These are phyloP conservation scores for Lasioglossum marginatum DNA, from an alignment of 2,888 invertebrate species.

Conservation along the genomic window DNA sequence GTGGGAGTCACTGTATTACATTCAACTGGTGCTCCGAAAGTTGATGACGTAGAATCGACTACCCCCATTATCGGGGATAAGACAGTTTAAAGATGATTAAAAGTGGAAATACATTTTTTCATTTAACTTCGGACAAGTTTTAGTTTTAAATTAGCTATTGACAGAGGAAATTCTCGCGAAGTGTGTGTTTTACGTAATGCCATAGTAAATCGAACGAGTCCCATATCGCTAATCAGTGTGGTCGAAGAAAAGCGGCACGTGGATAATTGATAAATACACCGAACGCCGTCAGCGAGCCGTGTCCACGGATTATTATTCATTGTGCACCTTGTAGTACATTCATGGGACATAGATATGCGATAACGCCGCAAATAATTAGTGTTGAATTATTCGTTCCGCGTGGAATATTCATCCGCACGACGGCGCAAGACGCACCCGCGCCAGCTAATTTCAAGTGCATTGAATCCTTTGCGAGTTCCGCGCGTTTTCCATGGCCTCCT, in stretches of 20 bases:
- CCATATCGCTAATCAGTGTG: neutral
- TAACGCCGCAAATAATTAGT: conserved; percentile 62
- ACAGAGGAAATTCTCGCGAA: neutral
- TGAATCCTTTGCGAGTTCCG: conserved; percentile 22
- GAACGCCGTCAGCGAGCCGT: conserved; percentile 13
- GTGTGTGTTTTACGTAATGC: neutral
- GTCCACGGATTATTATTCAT: conserved; percentile 57
- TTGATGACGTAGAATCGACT: no score
- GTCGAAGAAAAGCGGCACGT: conserved; percentile 10
- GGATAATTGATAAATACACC: conserved; percentile 34
- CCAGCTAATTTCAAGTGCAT: conserved; percentile 50
- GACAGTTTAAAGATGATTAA: no score
- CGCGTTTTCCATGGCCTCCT: neutral
- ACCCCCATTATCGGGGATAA: no score
- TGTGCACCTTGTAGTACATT: conserved; percentile 44
- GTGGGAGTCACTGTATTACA: no score
- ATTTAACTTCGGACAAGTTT: no score
- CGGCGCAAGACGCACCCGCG: conserved; percentile 36
- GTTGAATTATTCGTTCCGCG: conserved; percentile 57
- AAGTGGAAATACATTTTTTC: no score
- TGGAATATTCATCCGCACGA: conserved; percentile 54
- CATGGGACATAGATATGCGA: conserved; percentile 54
- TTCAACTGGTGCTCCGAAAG: no score
- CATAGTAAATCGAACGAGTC: neutral
- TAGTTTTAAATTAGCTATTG: neutral